Percentiles rank a stretch among this genome's conserved stretches.
phyloP scores from a whole-genome alignment of 2,113 vertebrate species.

The Pristiophorus japonicus region DNA sequence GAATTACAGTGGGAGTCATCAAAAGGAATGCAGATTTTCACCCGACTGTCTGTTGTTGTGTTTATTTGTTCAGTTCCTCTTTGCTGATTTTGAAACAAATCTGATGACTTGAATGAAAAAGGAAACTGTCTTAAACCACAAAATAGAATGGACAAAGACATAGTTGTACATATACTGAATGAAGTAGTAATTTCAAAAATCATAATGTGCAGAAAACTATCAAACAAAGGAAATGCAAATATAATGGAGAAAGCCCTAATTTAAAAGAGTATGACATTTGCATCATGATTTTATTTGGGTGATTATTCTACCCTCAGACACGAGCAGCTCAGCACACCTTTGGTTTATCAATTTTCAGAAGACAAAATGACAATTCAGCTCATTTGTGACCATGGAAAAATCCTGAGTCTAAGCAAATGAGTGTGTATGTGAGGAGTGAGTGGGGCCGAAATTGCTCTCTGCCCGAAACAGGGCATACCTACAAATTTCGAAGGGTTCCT shows the following conservation, averaged over 20 bases:
- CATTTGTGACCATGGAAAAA: too few species aligned
- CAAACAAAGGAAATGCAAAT: neutral
- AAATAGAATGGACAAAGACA: neutral
- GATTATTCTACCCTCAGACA: too few species aligned
- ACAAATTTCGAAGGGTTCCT: too few species aligned
- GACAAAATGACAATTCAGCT: too few species aligned
- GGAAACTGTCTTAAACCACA: neutral
- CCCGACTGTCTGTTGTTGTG: neutral
- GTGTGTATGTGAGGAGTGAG: too few species aligned
- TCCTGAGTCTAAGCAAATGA: too few species aligned
- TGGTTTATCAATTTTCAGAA: too few species aligned
- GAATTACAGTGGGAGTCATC: neutral
- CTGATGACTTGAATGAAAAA: neutral
- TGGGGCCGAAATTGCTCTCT: too few species aligned
- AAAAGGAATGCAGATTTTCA: neutral
- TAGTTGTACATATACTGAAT: neutral
- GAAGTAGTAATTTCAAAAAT: neutral
- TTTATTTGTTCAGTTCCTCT: neutral
- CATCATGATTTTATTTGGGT: too few species aligned
- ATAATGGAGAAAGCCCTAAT: neutral
- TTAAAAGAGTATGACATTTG: neutral
- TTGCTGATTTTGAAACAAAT: neutral
- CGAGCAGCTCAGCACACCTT: too few species aligned
- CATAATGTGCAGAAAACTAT: neutral
- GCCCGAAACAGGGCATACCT: too few species aligned